Conservation (phyloP, 2,888 invertebrate genomes). For the Tetrapedia diversipes region DNA sequence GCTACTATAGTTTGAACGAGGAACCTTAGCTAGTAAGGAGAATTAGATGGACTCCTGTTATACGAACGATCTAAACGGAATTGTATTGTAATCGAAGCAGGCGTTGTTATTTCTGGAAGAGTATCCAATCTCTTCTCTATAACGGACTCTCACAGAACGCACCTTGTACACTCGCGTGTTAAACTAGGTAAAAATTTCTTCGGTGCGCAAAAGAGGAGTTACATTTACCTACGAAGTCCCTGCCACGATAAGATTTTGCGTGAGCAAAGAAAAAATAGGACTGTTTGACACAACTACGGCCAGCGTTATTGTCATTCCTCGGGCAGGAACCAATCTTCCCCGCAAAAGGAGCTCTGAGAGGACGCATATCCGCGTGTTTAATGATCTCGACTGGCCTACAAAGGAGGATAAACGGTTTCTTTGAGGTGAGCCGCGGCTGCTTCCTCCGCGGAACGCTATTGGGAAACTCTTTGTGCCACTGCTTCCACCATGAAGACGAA, state of each 20-base stretch:
- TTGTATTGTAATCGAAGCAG: no score
- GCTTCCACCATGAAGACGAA: conserved; percentile 15
- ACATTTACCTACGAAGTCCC: no score
- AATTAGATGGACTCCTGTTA: no score
- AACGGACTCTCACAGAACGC: no score
- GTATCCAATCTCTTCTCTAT: no score
- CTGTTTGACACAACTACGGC: conserved; percentile 14
- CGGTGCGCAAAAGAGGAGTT: no score
- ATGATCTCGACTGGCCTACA: conserved; percentile 38
- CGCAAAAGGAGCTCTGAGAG: not conserved
- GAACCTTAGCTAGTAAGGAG: no score
- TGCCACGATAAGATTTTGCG: not conserved
- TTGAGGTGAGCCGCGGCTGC: conserved; percentile 43
- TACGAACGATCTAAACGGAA: no score
- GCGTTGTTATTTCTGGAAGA: no score
- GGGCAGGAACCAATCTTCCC: conserved; percentile 15
- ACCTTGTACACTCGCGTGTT: no score
- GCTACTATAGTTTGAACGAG: no score
- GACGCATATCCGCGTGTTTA: conserved; percentile 38
- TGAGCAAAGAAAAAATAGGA: not conserved
- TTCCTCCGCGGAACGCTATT: conserved; percentile 59
- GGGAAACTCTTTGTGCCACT: conserved; percentile 65
- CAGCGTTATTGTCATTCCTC: conserved; percentile 1
- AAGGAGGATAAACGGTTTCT: conserved; percentile 55
- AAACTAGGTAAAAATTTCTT: not conserved